These are phyloP conservation scores for Cancer borealis DNA, from an alignment of 2,888 invertebrate genomes.

Conservation along the genomic window DNA sequence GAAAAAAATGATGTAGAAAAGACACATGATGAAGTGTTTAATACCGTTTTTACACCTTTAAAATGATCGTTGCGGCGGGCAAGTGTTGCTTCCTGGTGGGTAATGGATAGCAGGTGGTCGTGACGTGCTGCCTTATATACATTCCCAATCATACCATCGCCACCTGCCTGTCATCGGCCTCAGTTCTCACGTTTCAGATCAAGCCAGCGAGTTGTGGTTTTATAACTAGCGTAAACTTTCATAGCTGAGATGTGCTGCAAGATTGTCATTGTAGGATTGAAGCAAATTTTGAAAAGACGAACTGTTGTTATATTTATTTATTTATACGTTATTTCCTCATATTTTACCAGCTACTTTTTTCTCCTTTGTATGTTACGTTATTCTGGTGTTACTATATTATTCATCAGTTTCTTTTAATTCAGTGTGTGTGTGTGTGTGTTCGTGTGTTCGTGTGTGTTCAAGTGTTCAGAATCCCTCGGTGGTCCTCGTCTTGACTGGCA, in stretches of 20 bases:
- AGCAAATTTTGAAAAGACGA: background rate
- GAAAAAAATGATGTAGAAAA: background rate
- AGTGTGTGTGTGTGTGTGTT: too few relatives aligned
- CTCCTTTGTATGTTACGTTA: too few relatives aligned
- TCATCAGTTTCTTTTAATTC: too few relatives aligned
- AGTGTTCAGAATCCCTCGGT: background rate
- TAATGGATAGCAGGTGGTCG: background rate
- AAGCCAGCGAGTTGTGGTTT: background rate
- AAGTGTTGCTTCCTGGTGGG: background rate
- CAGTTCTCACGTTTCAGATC: background rate
- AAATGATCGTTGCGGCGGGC: background rate
- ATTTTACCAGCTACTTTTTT: too few relatives aligned
- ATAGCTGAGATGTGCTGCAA: background rate
- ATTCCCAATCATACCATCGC: background rate
- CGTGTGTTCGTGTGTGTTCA: background rate
- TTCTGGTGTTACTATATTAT: too few relatives aligned
- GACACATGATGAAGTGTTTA: background rate
- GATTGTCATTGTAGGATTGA: background rate
- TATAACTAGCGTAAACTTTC: background rate
- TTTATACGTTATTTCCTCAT: too few relatives aligned
- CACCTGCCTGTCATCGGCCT: background rate
- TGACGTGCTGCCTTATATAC: background rate
- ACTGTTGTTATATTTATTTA: background rate
- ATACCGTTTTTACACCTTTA: background rate
- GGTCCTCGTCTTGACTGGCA: background rate